phyloP scores from a whole-genome alignment of 2,113 vertebrate genomes.

The Aphyosemion australe region DNA sequence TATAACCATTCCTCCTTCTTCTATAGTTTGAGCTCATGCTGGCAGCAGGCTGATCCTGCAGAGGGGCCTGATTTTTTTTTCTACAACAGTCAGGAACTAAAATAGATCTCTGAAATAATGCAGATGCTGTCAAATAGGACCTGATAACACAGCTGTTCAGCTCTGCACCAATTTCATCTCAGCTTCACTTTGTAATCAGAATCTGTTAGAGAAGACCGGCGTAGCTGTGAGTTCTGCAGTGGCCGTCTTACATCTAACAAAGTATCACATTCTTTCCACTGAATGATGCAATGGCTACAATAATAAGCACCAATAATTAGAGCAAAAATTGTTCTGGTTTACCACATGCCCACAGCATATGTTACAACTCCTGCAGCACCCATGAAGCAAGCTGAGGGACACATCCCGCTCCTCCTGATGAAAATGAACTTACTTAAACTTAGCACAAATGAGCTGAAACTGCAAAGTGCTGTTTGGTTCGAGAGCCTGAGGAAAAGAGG shows the following conservation, averaged over 20 bases:
- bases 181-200: neutral
- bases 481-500: conserved; percentile 75
- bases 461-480: conserved; percentile 79
- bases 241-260: conserved; percentile 16
- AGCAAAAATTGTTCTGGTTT: conserved; percentile 36
- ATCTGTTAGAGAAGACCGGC: neutral
- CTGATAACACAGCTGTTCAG: neutral
- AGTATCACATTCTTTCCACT: conserved; percentile 14
- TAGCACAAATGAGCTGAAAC: conserved; percentile 77
- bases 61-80: neutral
- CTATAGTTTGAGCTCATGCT: neutral
- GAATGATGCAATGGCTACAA: conserved; percentile 15
- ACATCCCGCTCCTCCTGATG: conserved; percentile 62
- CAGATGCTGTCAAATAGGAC: neutral
- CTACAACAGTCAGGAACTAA: neutral
- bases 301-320: conserved; percentile 30
- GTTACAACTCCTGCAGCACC: conserved; percentile 65
- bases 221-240: conserved; percentile 3
- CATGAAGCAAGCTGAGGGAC: conserved; percentile 55
- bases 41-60: neutral
- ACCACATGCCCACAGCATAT: conserved; percentile 47
- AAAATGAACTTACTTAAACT: conserved; percentile 82
- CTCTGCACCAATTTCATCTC: neutral
- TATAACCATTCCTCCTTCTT: neutral
- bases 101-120: neutral